Base-by-base conservation (phyloP, 2,888 invertebrate genomes). In the Dendrolimus houi region DNA sequence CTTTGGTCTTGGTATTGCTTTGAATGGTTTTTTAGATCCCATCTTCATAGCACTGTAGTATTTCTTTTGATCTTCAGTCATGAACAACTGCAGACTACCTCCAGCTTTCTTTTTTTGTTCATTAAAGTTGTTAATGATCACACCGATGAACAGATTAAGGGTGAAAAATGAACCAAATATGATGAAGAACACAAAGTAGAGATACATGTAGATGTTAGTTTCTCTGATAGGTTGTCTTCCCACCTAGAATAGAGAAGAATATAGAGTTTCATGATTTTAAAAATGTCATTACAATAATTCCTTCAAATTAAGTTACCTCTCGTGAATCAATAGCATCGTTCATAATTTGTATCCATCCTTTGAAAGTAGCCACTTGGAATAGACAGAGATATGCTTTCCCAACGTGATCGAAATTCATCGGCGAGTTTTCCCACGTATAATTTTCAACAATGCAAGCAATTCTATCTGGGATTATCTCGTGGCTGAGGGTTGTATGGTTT, bases 31-130 rank as follows among this genome's bases (percentile, higher is more conserved):
- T 88, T 99, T 99, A 59, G 97, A 97, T 72, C 98, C 98, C 98
- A 99, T 98, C 92, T 99, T 99, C 99, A 99, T 99, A 62, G 99
- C 99, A 85, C 98, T 98, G 92, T 99, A 99, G 91, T 99, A 99
- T 92, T 99, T 99, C 94, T 99, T 99, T 92, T 99, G 99, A 92
- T 99, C 99, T 87, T 99, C 99, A 75, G 99, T 99, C 99, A 99
- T 99, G 93, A 99, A 99, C 98, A 99, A 98, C 91, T 99, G 99
- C 69, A 99, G 93, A 70, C 98, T 98, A 70, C 98, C 99, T 75
- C 99, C 99, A 74, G 98, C 98, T 92, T 99, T 99, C 92, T 99
- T 99, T 93, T 99, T 99, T 91, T 99, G 99, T 92, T 98, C 98
- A 90, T 99, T 99, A 91, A 99, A 99, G 92, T 99, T 99, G 91